Percentiles rank a stretch among this genome's conserved stretches.
phyloP scores from a whole-genome alignment of 2,113 vertebrate species.

The Myotis brandtii region DNA sequence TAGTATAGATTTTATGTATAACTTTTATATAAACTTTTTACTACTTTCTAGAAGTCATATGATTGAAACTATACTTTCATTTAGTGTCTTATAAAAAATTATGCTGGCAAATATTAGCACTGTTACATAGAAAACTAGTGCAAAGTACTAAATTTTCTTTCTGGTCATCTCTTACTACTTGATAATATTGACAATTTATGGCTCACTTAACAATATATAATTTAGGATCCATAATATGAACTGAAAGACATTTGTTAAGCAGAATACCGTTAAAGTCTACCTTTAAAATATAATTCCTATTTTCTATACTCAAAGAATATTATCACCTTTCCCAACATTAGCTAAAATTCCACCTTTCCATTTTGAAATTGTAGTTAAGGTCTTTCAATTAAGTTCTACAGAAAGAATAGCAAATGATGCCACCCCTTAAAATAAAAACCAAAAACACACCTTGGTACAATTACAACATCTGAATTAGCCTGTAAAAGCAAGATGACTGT shows the following conservation, averaged over 20 bases:
- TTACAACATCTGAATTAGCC: not conserved
- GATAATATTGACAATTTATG: not conserved
- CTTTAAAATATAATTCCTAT: not conserved
- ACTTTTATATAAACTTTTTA: not conserved
- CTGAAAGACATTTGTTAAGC: not conserved
- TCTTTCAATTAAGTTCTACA: conserved; percentile 12
- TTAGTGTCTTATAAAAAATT: conserved; percentile 1
- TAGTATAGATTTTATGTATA: not conserved
- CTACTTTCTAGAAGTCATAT: conserved; percentile 10
- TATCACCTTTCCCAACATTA: not conserved
- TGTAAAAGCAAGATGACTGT: not conserved
- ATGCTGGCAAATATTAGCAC: not conserved
- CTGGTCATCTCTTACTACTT: not conserved
- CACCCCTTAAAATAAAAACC: not conserved
- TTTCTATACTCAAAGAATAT: not conserved
- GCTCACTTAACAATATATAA: not conserved
- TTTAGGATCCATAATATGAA: not conserved
- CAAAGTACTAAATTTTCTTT: conserved; percentile 34
- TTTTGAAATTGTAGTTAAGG: not conserved
- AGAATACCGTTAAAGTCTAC: not conserved
- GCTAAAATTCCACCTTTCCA: not conserved
- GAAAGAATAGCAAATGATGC: not conserved
- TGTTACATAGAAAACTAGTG: not conserved
- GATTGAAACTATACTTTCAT: conserved; percentile 12
- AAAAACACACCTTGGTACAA: not conserved